A percentile compares a stretch with the other conserved stretches of the same genome.
phyloP scores from a whole-genome alignment of 2,888 invertebrate species.

The Iselma pallidipennis region DNA sequence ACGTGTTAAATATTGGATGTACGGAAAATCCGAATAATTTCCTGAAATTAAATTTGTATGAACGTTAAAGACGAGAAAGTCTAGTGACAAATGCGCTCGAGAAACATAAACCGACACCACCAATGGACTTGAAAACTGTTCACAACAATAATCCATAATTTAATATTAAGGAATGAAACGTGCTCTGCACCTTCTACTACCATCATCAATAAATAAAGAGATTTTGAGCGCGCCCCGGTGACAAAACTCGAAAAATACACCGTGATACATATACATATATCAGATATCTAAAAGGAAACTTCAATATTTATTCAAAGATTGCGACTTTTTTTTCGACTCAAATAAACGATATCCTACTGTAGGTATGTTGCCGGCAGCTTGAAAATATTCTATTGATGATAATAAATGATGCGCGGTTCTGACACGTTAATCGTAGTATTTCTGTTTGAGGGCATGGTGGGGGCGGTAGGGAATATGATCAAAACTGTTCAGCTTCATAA shows the following conservation, averaged over 20 bases:
- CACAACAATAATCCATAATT: slow-evolving; percentile 15
- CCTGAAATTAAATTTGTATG: slow-evolving; percentile 55
- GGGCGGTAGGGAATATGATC: neutral
- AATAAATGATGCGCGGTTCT: slow-evolving; percentile 41
- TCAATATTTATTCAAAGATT: slow-evolving; percentile 36
- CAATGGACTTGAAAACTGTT: slow-evolving; percentile 14
- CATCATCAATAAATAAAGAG: slow-evolving; percentile 28
- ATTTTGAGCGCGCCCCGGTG: slow-evolving; percentile 28
- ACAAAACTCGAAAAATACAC: slow-evolving; percentile 26
- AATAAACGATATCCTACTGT: slow-evolving; percentile 23
- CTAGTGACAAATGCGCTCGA: slow-evolving; percentile 13
- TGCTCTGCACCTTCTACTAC: slow-evolving; percentile 12
- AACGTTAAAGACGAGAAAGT: slow-evolving; percentile 5
- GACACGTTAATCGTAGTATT: slow-evolving; percentile 42
- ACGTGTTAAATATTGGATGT: slow-evolving; percentile 69
- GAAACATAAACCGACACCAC: slow-evolving; percentile 11
- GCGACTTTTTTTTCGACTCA: slow-evolving; percentile 25
- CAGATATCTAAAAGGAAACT: slow-evolving; percentile 32
- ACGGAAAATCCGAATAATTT: slow-evolving; percentile 67
- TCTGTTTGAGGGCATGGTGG: slow-evolving; percentile 4
- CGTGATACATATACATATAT: slow-evolving; percentile 21
- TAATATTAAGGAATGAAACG: slow-evolving; percentile 18
- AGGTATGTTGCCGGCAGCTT: slow-evolving; percentile 10
- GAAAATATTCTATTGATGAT: slow-evolving; percentile 29
- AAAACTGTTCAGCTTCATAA: slow-evolving; percentile 3